Base-by-base conservation (phyloP, 2,113 vertebrate genomes). In the Zosterops pallidus region DNA sequence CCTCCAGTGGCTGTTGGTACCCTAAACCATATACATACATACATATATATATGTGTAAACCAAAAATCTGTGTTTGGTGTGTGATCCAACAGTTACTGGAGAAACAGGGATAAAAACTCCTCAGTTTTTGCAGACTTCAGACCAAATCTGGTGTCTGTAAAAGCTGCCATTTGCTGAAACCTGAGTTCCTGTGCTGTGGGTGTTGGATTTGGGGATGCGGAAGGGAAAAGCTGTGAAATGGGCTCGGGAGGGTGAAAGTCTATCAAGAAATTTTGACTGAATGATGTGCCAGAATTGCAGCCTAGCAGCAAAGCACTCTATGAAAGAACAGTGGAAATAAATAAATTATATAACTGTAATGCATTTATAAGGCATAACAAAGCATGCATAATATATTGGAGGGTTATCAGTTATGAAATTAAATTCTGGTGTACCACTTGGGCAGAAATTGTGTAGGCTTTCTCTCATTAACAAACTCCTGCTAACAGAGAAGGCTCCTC, bases 351-450 rank as follows among this genome's bases (percentile, higher is more conserved):
- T 18, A 82, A 82, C 67, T 46, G 64, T 24, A 79, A 82, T 83
- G 67, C 42, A 72, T 92, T 96, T 87, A 94, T 85, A 87, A 94
- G 84, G 55, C 89, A 88, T 80, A 94, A 95, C 81, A 95, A 94
- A 95, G 87, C 89, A 94, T 94, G 86, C 87, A 92, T 95, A 96
- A 92, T 83, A 64, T 84, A 92, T 59, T 42, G 81, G 59, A 39
- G 49, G 64, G 78, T 77, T 94, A 91, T 95, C 89, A 87, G 67
- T 89, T 95, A 69, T 28, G 59, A 91, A 96, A 83, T 92, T 76
- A 85, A 91, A 74, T 80, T 60, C 86, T 89, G 35, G 46, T 83
- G 33, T 31, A 35, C 53, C 28, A 33, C 84, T 80, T 83, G 42
- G 33, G 24, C 65, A 67, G 60, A 80, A 87, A 93, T 52, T 39